Base-by-base conservation (phyloP, 2,888 invertebrate genomes). In the Chymomyza fuscimana region DNA sequence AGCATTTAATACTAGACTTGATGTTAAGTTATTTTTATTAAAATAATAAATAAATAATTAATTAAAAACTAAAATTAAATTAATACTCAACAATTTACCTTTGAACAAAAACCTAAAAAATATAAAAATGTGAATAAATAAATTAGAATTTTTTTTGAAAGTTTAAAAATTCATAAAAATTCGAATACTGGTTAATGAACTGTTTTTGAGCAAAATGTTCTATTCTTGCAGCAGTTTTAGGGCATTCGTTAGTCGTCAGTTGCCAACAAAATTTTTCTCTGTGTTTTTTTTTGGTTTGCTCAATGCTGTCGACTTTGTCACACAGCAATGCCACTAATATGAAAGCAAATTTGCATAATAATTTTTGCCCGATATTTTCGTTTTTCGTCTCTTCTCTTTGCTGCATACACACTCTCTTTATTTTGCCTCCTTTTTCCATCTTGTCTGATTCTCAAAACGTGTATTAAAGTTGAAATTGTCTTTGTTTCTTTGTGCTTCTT, bases 331-430 rank as follows among this genome's bases (percentile, higher is more conserved):
- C 76, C 86, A 83, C 83, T 84, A 84, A 84, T 84, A 87, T 84
- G 88, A 84, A 88, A 87, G 80, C 82, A 84, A 84, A 84, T 84
- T 87, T 84, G 84, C 83, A 84, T 87, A 84, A 87, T 87, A 84
- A 88, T 87, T 84, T 87, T 81, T 76, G 76, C 68, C 80, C 69
- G 80, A 87, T 84, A 76, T 82, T 73, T 74, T 73, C 77, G 52
- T 67, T 61, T 12, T 32, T 32, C 5, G 5, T 5, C 32, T 32
- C 9, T 9, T 10, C 40, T 46, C 40, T 6, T 12, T 46, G 40
- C 4, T 2, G 1, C 5, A 7, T 7, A 7, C 32, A 32, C 40
- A 10, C 40, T 5, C 40, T 46, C 12, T 46, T 9, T 7, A 5
- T 46, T 7, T 12, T 59, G 69, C 22, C 9, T 19, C 52, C 15